Evolutionary conservation across 1,140 invertebrate genomes (phyloP).

Genomic region (Luehdorfia chinensis): DNA sequence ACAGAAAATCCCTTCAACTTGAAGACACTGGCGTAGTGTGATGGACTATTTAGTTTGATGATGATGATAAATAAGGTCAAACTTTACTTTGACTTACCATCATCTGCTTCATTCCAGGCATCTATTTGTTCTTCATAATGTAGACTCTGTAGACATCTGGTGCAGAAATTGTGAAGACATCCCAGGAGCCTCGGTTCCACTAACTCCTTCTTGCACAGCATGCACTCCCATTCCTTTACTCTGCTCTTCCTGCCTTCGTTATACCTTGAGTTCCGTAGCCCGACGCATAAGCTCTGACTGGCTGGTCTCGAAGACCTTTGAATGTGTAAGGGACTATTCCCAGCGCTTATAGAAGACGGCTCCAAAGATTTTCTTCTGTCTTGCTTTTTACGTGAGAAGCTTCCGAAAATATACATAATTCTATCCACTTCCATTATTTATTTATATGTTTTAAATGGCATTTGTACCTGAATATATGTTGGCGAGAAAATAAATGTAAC

Average conservation of each 20-base stretch:
- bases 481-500: too few relatives aligned
- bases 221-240: conserved; percentile 68
- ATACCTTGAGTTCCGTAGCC: conserved; percentile 52
- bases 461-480: too few relatives aligned
- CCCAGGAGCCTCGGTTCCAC: conserved; percentile 77
- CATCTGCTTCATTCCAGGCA: conserved; percentile 60
- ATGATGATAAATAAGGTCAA: too few relatives aligned
- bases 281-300: conserved; percentile 44
- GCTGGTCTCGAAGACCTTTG: conserved; percentile 33
- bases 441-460: conserved; percentile 12
- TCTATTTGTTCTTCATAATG: conserved; percentile 57
- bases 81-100: too few relatives aligned
- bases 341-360: conserved; percentile 61
- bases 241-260: conserved; percentile 30
- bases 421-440: conserved; percentile 78
- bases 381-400: conserved; percentile 76
- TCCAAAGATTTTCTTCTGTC: conserved; percentile 71
- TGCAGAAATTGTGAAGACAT: conserved; percentile 80
- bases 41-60: too few relatives aligned
- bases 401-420: conserved; percentile 79
- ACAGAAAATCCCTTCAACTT: too few relatives aligned
- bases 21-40: too few relatives aligned
- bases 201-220: conserved; percentile 68
- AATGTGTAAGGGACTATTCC: conserved; percentile 56
- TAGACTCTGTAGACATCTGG: conserved; percentile 72